Base-by-base conservation (phyloP, 2,888 invertebrate genomes). In the Thalpophila matura region DNA sequence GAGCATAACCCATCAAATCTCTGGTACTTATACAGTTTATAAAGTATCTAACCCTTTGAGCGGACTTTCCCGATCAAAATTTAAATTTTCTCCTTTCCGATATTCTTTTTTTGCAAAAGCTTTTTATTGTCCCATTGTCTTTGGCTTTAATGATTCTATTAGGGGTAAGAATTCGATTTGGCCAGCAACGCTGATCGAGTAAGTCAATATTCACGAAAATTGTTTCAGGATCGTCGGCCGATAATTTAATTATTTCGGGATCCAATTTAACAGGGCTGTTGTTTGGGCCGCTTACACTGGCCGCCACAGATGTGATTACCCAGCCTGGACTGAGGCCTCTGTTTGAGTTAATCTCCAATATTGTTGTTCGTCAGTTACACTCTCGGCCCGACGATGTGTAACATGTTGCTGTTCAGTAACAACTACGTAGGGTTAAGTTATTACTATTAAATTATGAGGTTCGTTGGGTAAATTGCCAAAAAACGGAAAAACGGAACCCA, bases 141-240 rank as follows among this genome's bases (percentile, higher is more conserved):
- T 74, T 77, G 59, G 63, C 64, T 77, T 81, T 80, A 86, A 86
- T 83, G 82, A 84, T 83, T 87, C 80, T 80, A 83, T 87, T 85
- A 81, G 60, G 74, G 69, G 70, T 80, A 86, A 84, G 80, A 89
- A 88, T 87, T 89, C 75, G 80, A 88, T 87, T 85, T 82, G 74
- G 74, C 60, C 61, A 72, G 72, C 78, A 83, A 77, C 78, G 75
- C 74, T 75, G 82, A 81, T 81, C 83, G 75, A 77, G 75, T 81
- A 76, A 87, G 86, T 86, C 87, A 88, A 90, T 89, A 86, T 87
- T 86, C 85, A 77, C 78, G 87, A 87, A 91, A 91, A 91, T 90
- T 90, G 89, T 88, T 90, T 88, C 80, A 84, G 84, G 85, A 89
- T 89, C 84, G 87, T 77, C 81, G 80, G 75, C 85, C 86, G 80